Evolutionary conservation across 2,113 vertebrate genomes (phyloP), one percentile per base, ranked within the genome.

Genomic region (Gracilinanus agilis): DNA sequence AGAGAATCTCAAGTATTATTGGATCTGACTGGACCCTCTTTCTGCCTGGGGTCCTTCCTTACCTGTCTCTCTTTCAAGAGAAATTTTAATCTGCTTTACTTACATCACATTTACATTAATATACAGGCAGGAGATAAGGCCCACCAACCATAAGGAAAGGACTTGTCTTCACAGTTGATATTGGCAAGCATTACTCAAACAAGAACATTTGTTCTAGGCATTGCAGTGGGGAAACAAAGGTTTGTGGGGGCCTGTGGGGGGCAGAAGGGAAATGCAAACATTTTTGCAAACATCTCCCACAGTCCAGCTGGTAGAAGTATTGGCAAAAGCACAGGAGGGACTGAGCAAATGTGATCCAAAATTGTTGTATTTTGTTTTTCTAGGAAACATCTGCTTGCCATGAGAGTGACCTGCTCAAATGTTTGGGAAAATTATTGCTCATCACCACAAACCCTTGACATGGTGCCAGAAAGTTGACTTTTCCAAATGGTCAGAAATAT

Each of bases 151-250:
- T 23, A 83, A 83, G 16, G 67, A 83, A 83, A 40, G 61, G 34
- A 83, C 67, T 40, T 21, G 67, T 83, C 67, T 83, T 83, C n/a
- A 83, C 34, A 83, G 13, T 27, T 53, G 44, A 44, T 89, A 53
- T 53, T 90, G 91, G 61, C 56, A 92, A 97, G 95, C 67, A 55
- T 95, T 94, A 58, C 53, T 29, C 96, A 97, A 96, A 92, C 94
- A 61, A 91, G 95, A 97, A 97, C 83, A 96, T 97, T 96, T 97
- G 91, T 95, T 96, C 55, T 88, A 23, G 92, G 96, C 55, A 90
- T 95, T 92, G 94, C 93, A 96, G 61, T 97, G 92, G 83, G 91
- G 56, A 98, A 98, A 97, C 93, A 96, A 97, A 96, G 94, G 90
- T 96, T 97, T 97, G 54, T 44, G 96, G 90, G 91, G 94, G 83